phyloP scores from a whole-genome alignment of 2,888 invertebrate species.

The Drosophila cyrtoloma region DNA sequence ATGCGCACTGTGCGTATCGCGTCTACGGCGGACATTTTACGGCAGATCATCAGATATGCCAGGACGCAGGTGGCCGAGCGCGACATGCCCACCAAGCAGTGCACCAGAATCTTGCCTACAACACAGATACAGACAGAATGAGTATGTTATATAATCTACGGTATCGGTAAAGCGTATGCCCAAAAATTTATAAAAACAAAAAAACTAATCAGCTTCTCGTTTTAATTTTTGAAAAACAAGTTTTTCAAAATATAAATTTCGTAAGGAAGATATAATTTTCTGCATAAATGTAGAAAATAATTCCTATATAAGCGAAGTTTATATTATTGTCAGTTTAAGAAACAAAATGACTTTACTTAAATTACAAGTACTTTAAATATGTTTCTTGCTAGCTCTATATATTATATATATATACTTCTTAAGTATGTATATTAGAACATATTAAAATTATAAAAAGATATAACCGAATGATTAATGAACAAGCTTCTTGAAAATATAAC shows the following conservation, averaged over 20 bases:
- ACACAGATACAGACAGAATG: neutral
- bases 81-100: slow-evolving; percentile 93
- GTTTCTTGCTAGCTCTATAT: neutral
- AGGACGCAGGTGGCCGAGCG: slow-evolving; percentile 93
- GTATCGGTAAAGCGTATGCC: neutral
- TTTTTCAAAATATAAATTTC: neutral
- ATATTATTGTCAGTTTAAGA: too few species aligned
- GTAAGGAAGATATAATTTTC: fast-evolving
- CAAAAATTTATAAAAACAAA: neutral
- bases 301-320: neutral
- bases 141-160: neutral
- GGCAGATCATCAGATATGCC: slow-evolving; percentile 93
- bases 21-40: slow-evolving; percentile 90
- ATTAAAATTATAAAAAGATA: neutral
- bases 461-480: neutral
- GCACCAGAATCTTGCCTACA: slow-evolving; percentile 91
- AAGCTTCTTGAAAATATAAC: neutral
- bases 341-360: neutral
- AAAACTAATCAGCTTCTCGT: neutral
- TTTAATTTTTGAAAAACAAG: neutral
- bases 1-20: slow-evolving; percentile 90
- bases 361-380: neutral
- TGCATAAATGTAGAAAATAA: neutral
- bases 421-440: neutral
- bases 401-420: neutral